Evolutionary conservation across 2,888 invertebrate species (phyloP), one percentile per base, ranked within the genome.

Genomic region (Yponomeuta cagnagella): DNA sequence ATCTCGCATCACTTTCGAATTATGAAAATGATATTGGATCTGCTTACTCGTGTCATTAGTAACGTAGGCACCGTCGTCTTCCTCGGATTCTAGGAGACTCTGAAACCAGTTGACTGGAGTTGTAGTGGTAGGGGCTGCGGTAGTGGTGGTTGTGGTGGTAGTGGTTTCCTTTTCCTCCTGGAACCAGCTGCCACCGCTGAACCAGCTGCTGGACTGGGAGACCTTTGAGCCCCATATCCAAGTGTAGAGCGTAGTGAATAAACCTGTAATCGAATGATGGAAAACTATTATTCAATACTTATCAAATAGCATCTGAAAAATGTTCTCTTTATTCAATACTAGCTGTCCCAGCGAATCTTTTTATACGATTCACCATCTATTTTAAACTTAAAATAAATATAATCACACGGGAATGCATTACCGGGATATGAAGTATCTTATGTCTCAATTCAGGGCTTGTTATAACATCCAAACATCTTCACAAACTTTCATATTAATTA

Each of bases 111-210:
- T 84, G 72, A 74, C 80, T 1, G 84, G 80, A 5, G 84, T 81
- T 0, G 85, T 80, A 0, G 86, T 80, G 1, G 76, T 68, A 0
- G 86, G 83, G 33, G 79, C 76, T 0, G 80, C 78, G 0, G 88
- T 85, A 0, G 82, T 76, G 1, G 81, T 80, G 1, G 78, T 75
- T 1, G 83, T 80, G 30, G 83, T 76, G 1, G 83, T 82, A 70
- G 84, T 78, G 30, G 69, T 81, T 74, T 52, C 76, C 73, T 69
- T 74, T 43, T 72, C 76, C 63, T 85, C 79, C 48, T 85, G 83
- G 75, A 93, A 93, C 93, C 93, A 93, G 72, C 85, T 82, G 64
- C 82, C 86, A 73, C 82, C 79, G 67, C 83, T 85, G 74, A 94
- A 92, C 94, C 93, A 94, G 76, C 81, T 67, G 12, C 58, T 33